These are phyloP conservation scores for Drosophila falleni DNA, from an alignment of 2,888 invertebrate genomes.

Conservation along the genomic window DNA sequence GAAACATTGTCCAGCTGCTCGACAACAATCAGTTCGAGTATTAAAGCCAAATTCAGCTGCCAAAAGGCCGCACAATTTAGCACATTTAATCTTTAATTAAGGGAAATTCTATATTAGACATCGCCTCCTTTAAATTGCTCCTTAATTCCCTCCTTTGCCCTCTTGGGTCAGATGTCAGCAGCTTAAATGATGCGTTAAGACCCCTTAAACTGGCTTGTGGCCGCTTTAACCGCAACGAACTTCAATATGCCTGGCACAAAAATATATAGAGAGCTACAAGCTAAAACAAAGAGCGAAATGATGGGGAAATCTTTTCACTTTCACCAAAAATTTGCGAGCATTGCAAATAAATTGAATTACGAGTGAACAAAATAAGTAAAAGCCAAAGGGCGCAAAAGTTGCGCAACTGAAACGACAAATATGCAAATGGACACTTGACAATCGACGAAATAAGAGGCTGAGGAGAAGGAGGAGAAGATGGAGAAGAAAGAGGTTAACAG, in stretches of 20 bases:
- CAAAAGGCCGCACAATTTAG: conserved; percentile 56
- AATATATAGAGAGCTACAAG: conserved; percentile 12
- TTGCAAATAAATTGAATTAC: conserved; percentile 77
- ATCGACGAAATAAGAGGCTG: conserved; percentile 26
- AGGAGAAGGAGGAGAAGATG: neutral
- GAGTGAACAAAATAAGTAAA: conserved; percentile 55
- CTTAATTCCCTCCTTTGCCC: neutral
- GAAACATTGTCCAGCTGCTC: conserved; percentile 30
- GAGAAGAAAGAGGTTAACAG: neutral
- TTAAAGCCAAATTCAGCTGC: conserved; percentile 57
- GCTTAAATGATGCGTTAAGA: conserved; percentile 79
- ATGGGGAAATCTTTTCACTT: conserved; percentile 46
- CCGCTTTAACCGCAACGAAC: conserved; percentile 64
- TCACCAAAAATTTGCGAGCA: conserved; percentile 43
- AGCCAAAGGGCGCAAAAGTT: conserved; percentile 60
- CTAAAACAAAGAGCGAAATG: conserved; percentile 22
- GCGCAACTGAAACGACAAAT: conserved; percentile 60
- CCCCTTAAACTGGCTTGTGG: conserved; percentile 64
- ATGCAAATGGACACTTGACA: conserved; percentile 73
- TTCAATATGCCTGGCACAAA: conserved; percentile 44
- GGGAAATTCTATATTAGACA: conserved; percentile 16
- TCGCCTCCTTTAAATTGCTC: neutral
- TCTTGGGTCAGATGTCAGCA: conserved; percentile 44
- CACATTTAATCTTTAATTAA: conserved; percentile 79
- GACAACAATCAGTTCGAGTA: conserved; percentile 24